These are phyloP conservation scores for Psilopsiagon aurifrons DNA, from an alignment of 2,113 vertebrate genomes.

Conservation along the genomic window DNA sequence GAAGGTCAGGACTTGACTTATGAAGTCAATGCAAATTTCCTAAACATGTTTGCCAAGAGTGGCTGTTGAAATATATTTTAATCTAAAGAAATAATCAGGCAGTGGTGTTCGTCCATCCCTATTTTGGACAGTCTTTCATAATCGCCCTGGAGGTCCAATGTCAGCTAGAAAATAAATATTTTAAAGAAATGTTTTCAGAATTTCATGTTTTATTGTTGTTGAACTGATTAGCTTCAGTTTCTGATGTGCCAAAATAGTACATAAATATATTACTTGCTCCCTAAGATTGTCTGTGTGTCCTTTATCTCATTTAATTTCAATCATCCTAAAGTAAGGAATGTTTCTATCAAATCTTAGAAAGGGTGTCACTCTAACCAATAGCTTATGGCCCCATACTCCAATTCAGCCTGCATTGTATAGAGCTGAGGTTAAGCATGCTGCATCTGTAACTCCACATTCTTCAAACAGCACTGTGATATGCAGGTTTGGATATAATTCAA, in stretches of 20 bases:
- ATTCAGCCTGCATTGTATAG: neutral
- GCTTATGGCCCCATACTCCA: neutral
- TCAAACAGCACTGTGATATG: neutral
- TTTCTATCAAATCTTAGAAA: neutral
- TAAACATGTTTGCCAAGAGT: neutral
- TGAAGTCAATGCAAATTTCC: constrained; percentile 35
- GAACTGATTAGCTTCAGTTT: constrained; percentile 25
- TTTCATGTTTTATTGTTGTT: constrained; percentile 5
- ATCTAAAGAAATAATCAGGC: neutral
- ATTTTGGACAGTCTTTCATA: neutral
- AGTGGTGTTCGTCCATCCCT: neutral
- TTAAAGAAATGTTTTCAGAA: neutral
- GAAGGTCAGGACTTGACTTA: neutral
- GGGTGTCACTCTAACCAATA: neutral
- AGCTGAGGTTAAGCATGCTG: neutral
- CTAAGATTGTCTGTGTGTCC: neutral
- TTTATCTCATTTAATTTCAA: neutral
- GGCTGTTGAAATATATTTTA: neutral
- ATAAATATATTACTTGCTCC: neutral
- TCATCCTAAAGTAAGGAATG: neutral
- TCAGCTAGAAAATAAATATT: neutral
- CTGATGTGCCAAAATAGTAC: constrained; percentile 15
- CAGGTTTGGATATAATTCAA: constrained; percentile 16
- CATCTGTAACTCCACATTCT: neutral
- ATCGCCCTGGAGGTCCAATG: neutral